A percentile compares a stretch with the other conserved stretches of the same genome.
These are phyloP conservation scores for Porites rus DNA, from an alignment of 92 coral and sea anemone species.

Conservation along the genomic window DNA sequence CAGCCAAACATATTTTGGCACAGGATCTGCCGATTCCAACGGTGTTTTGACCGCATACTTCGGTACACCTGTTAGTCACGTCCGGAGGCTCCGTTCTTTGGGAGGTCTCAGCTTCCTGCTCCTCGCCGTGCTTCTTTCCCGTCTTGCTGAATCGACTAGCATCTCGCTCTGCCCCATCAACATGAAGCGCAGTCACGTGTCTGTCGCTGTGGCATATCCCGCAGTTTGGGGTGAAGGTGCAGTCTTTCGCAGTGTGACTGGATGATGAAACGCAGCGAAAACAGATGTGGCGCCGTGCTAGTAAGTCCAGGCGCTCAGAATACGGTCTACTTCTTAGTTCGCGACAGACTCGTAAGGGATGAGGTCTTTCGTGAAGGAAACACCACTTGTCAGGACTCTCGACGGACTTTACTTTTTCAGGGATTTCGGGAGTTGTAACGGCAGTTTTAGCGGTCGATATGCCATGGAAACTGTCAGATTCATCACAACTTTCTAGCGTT, in stretches of 20 bases:
- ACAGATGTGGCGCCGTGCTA: slow-evolving; percentile 37
- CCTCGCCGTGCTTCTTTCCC: not conserved
- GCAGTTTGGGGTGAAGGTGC: slow-evolving; percentile 22
- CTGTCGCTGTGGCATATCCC: slow-evolving; percentile 50
- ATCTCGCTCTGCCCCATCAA: not conserved
- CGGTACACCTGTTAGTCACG: slow-evolving; percentile 36
- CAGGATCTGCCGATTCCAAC: slow-evolving; percentile 35
- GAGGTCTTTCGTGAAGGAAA: not conserved
- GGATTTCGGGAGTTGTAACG: not conserved
- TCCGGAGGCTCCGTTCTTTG: slow-evolving; percentile 65
- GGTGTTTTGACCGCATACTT: slow-evolving; percentile 26
- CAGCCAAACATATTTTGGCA: slow-evolving; percentile 54
- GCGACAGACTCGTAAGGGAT: no score
- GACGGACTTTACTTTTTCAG: no score
- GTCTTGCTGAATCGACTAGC: not conserved
- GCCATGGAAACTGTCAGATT: no score
- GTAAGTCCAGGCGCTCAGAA: not conserved
- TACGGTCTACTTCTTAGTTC: no score
- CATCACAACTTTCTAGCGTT: slow-evolving; percentile 6
- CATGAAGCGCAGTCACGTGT: slow-evolving; percentile 47
- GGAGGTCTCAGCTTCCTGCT: not conserved
- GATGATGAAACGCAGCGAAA: not conserved
- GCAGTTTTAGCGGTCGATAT: no score
- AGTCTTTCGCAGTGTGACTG: slow-evolving; percentile 47
- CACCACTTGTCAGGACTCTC: slow-evolving; percentile 32